phyloP scores from a whole-genome alignment of 2,888 invertebrate genomes.

The Noctua janthina region DNA sequence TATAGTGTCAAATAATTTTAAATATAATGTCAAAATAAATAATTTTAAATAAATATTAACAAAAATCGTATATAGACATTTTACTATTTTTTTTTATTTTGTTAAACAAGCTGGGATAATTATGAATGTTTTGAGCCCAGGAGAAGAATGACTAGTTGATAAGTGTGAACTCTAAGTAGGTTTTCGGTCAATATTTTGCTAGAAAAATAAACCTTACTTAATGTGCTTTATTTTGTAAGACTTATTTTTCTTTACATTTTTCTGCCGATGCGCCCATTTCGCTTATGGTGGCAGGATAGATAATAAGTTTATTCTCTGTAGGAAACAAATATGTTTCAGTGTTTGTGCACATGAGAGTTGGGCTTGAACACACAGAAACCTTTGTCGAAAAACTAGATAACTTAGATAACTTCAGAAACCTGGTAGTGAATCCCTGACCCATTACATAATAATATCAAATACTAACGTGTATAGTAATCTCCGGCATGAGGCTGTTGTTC shows the following conservation, averaged over 20 bases:
- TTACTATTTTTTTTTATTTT: neutral
- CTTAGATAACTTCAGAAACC: neutral
- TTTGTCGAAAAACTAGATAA: neutral
- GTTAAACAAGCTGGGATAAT: too few species aligned
- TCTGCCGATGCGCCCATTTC: neutral
- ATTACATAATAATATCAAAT: neutral
- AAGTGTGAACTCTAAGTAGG: neutral
- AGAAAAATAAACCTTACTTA: neutral
- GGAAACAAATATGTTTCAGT: too few species aligned
- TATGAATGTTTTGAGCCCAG: neutral
- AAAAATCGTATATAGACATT: neutral
- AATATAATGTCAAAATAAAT: too few species aligned
- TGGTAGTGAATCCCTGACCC: neutral
- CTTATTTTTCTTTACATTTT: neutral
- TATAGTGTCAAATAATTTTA: neutral
- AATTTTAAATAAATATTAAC: neutral
- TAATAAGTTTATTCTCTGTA: neutral
- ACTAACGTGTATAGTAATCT: conserved; percentile 89
- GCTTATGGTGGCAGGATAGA: neutral
- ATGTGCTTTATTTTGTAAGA: neutral
- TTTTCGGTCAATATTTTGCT: neutral
- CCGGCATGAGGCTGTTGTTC: conserved; percentile 73
- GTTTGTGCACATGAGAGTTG: too few species aligned
- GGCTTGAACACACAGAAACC: too few species aligned
- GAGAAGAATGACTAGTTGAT: neutral